Evolutionary conservation across 2,888 invertebrate genomes (phyloP).

Genomic region (Yponomeuta cagnagella): DNA sequence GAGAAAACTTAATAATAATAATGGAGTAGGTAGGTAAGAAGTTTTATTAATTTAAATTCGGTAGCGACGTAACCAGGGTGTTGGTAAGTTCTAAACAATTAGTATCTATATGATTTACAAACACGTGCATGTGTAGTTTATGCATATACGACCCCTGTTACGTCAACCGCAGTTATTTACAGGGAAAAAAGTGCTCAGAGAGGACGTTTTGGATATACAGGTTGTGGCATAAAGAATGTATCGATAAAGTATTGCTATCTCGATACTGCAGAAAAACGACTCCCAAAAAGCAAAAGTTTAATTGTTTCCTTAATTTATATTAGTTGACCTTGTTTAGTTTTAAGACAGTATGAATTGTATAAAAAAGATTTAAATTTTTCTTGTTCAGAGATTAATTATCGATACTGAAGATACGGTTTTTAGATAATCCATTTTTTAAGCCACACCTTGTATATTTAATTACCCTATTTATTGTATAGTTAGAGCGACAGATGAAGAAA

Average conservation of each 20-base stretch:
- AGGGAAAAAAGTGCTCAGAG: neutral
- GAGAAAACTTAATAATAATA: constrained; percentile 31
- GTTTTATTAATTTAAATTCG: constrained; percentile 8
- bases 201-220: neutral
- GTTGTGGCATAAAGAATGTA: too few species aligned
- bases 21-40: neutral
- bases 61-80: constrained; percentile 3
- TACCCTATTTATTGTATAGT: neutral
- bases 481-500: neutral
- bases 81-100: neutral
- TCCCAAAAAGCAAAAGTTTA: too few species aligned
- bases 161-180: neutral
- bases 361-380: too few species aligned
- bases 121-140: constrained; percentile 2
- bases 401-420: too few species aligned
- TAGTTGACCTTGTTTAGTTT: too few species aligned
- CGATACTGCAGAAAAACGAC: too few species aligned
- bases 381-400: too few species aligned
- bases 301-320: too few species aligned
- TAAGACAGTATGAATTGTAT: too few species aligned
- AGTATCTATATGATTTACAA: constrained; percentile 4
- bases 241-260: too few species aligned
- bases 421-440: too few species aligned
- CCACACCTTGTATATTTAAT: too few species aligned
- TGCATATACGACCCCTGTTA: neutral